Percentiles rank a stretch among this genome's conserved stretches.
These are phyloP conservation scores for Crotalus tigris DNA, from an alignment of 2,113 vertebrate genomes.

Conservation along the genomic window DNA sequence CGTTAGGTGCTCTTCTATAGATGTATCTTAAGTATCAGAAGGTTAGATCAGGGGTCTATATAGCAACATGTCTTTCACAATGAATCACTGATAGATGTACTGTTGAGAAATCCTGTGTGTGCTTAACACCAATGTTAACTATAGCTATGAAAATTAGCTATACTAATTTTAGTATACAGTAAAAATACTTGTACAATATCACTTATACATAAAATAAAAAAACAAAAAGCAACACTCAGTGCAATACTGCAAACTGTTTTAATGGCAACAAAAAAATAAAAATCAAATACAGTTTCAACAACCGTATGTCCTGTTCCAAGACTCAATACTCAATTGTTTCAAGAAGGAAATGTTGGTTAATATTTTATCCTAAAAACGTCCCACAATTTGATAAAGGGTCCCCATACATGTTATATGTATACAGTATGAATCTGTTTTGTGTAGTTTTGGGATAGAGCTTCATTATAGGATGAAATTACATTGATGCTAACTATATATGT, in stretches of 20 bases:
- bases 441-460: background rate
- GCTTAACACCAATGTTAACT: background rate
- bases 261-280: background rate
- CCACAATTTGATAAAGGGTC: background rate
- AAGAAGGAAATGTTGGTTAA: background rate
- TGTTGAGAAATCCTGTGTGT: background rate
- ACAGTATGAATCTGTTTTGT: background rate
- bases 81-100: background rate
- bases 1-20: background rate
- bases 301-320: background rate
- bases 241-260: background rate
- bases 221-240: background rate
- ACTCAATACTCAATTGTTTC: background rate
- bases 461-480: background rate
- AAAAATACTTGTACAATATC: background rate
- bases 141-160: background rate
- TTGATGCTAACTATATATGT: background rate
- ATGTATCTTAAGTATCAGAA: background rate
- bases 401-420: background rate
- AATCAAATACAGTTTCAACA: rapidly evolving
- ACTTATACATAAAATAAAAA: background rate
- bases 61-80: background rate
- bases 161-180: background rate
- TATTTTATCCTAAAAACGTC: background rate
- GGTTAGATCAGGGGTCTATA: background rate